Evolutionary conservation across 2,113 vertebrate species (phyloP).

Genomic region (Tonatia bakeri): DNA sequence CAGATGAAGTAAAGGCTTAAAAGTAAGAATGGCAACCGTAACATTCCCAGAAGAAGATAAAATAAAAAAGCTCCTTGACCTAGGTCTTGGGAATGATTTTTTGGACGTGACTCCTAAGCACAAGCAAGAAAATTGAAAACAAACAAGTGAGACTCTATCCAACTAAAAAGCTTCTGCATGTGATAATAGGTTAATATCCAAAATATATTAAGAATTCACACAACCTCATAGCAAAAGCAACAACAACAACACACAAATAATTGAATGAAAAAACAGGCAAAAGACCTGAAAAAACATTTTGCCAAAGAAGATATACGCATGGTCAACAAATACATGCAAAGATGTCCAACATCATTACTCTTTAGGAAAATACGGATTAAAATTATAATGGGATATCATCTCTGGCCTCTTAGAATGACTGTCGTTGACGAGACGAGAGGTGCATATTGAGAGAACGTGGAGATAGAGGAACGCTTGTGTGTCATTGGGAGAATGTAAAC

Average conservation of each 20-base stretch:
- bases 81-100: background rate
- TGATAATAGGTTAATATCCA: background rate
- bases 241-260: background rate
- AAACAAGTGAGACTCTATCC: background rate
- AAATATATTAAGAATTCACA: background rate
- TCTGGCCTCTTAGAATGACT: background rate
- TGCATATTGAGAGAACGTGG: background rate
- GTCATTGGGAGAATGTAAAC: background rate
- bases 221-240: background rate
- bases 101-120: background rate
- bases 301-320: background rate
- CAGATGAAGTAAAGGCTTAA: background rate
- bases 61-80: background rate
- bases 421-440: background rate
- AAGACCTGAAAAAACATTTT: background rate
- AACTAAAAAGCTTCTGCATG: background rate
- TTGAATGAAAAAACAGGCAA: background rate
- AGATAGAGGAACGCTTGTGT: background rate
- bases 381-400: background rate
- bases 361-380: background rate
- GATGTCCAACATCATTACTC: background rate
- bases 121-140: background rate
- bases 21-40: background rate
- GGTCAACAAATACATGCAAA: background rate
- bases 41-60: background rate